Conservation (phyloP, 2,888 invertebrate genomes). For the Cryptosula pallasiana region DNA sequence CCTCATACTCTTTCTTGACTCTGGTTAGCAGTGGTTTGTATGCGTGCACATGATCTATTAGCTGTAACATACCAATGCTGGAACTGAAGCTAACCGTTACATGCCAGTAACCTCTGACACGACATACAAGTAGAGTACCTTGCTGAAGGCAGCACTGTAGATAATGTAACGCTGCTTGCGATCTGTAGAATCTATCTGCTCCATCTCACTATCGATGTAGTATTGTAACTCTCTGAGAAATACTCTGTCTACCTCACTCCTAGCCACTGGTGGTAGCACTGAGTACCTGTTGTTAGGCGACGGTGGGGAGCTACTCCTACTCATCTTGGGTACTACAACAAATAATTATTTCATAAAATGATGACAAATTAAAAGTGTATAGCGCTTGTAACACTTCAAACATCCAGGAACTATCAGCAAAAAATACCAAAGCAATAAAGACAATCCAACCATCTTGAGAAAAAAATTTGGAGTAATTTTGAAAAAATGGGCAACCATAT, state of each 20-base stretch:
- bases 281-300: slow-evolving; percentile 28
- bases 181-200: slow-evolving; percentile 35
- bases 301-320: slow-evolving; percentile 12
- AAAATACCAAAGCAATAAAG: no score
- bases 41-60: slow-evolving; percentile 47
- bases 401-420: no score
- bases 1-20: slow-evolving; percentile 51
- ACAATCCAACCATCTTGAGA: no score
- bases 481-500: no score
- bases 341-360: no score
- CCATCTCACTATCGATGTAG: slow-evolving; percentile 42
- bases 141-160: slow-evolving; percentile 46
- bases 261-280: slow-evolving; percentile 47
- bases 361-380: no score
- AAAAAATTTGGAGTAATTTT: no score
- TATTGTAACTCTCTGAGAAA: slow-evolving; percentile 40
- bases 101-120: no score
- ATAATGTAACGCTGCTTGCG: slow-evolving; percentile 45
- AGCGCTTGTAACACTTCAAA: no score
- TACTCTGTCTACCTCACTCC: slow-evolving; percentile 38
- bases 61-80: slow-evolving; percentile 32
- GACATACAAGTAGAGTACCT: no score
- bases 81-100: not conserved
- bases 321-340: not conserved
- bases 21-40: slow-evolving; percentile 46